Evolutionary conservation across 2,113 vertebrate genomes (phyloP), one percentile per base, ranked within the genome.

Genomic region (Seriola aureovittata): DNA sequence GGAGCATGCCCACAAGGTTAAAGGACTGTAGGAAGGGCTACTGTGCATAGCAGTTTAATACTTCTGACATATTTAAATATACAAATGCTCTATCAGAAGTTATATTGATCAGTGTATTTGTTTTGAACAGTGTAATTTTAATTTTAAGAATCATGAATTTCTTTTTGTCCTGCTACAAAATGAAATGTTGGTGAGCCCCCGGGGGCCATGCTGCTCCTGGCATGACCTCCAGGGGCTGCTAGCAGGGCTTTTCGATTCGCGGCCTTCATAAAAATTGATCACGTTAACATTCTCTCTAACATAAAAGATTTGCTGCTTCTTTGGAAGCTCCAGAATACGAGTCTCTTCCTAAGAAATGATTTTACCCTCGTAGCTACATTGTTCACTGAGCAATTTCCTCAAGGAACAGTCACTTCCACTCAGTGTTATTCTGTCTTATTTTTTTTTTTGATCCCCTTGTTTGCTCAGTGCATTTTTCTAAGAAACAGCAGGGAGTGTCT

Each of bases 401-500:
- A 32, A 72, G 62, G 46, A 68, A 42, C 55, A 77, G 67, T 82
- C 23, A 54, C 75, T 88, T 90, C 82, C 82, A 72, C 32, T 76
- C 85, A 89, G 86, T 92, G 85, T 92, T 93, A 34, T 59, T 85
- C 4, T 36, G 21, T 54, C n/a, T n/a, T 54, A 2, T 23, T 54
- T 65, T 78, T 48, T 71, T 1, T 50, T 76, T 69, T 84, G 14
- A 48, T 60, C 64, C 62, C 54, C 55, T 60, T 71, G 34, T 88
- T 91, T 82, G 70, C 74, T 66, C 59, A 80, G 87, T 79, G 74
- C 85, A 78, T 83, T 85, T 88, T 87, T 88, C 79, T 87, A 87
- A 86, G 71, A 81, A 89, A 86, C 85, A 85, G 72, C 92, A 90
- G 93, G 91, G 90, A 86, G 71, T 81, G 76, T 85, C 69, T 84